phyloP scores from a whole-genome alignment of 2,113 vertebrate species.

The Eulemur rufifrons region DNA sequence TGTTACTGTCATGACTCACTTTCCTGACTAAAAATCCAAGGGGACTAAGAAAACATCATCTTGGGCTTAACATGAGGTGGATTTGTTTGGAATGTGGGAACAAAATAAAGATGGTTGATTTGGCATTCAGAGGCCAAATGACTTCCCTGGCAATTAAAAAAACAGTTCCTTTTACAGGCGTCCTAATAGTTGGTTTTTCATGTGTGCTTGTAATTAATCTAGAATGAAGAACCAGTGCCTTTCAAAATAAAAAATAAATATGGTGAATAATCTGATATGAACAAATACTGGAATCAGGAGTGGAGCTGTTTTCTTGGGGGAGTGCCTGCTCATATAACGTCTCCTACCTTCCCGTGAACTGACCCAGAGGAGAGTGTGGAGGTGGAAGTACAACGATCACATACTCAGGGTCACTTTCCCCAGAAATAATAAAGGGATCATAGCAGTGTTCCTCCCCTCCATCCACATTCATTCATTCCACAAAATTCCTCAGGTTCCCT shows the following conservation, averaged over 20 bases:
- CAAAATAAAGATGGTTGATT: slow-evolving; percentile 59
- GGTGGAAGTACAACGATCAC: not conserved
- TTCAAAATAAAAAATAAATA: slow-evolving; percentile 11
- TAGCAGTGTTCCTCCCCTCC: not conserved
- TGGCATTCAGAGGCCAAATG: slow-evolving; percentile 32
- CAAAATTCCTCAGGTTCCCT: not conserved
- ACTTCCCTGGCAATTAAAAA: slow-evolving; percentile 43
- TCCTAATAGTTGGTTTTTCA: not conserved
- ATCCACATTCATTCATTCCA: not conserved
- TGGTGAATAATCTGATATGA: not conserved
- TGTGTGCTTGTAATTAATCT: not conserved
- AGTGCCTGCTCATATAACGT: not conserved
- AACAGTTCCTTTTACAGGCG: slow-evolving; percentile 14
- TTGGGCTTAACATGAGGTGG: slow-evolving; percentile 22
- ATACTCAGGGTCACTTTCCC: not conserved
- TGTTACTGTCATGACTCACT: slow-evolving; percentile 67
- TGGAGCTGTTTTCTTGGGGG: not conserved
- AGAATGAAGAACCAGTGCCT: not conserved
- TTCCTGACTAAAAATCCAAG: slow-evolving; percentile 64
- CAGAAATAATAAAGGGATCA: not conserved
- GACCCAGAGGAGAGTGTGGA: not conserved
- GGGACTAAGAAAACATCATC: slow-evolving; percentile 56
- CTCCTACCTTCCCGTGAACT: not conserved
- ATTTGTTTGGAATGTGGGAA: slow-evolving; percentile 59
- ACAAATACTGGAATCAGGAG: not conserved